These are phyloP conservation scores for Argyresthia albistria DNA, from an alignment of 2,888 invertebrate species.

Conservation along the genomic window DNA sequence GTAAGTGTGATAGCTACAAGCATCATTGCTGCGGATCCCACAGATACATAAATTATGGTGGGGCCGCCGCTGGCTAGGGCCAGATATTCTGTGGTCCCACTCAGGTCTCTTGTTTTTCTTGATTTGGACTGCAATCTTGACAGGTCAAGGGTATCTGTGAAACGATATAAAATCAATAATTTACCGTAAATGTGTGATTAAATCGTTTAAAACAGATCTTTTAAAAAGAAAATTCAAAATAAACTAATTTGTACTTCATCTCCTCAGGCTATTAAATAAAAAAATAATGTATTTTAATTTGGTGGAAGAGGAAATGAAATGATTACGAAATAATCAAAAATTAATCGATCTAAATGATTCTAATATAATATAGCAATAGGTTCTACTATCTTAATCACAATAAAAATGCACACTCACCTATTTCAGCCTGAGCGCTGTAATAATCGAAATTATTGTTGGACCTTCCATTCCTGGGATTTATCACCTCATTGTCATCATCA, in stretches of 20 bases:
- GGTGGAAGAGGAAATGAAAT: no score
- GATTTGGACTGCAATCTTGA: slow-evolving; percentile 41
- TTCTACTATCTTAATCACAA: neutral
- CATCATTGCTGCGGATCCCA: slow-evolving; percentile 34
- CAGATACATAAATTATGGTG: slow-evolving; percentile 29
- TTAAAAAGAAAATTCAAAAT: neutral
- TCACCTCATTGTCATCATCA: slow-evolving; percentile 46
- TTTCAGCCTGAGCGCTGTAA: slow-evolving; percentile 35
- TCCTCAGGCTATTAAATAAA: neutral
- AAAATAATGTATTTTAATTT: no score
- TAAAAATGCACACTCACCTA: slow-evolving; percentile 30
- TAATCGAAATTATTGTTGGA: slow-evolving; percentile 32
- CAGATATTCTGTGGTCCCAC: slow-evolving; percentile 18
- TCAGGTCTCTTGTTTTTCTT: slow-evolving; percentile 45
- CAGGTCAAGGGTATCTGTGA: slow-evolving; percentile 55
- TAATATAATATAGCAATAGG: neutral
- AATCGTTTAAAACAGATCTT: no score
- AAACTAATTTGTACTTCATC: no score
- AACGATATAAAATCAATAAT: neutral
- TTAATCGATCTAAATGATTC: no score
- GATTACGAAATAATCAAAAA: no score
- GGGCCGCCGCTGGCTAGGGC: slow-evolving; percentile 21
- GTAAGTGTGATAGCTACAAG: slow-evolving; percentile 31
- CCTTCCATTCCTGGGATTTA: slow-evolving; percentile 31
- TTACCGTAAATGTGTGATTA: neutral